Percentiles rank a stretch among this genome's conserved stretches.
These are phyloP conservation scores for Heliconius sara DNA, from an alignment of 2,888 invertebrate genomes.

Conservation along the genomic window DNA sequence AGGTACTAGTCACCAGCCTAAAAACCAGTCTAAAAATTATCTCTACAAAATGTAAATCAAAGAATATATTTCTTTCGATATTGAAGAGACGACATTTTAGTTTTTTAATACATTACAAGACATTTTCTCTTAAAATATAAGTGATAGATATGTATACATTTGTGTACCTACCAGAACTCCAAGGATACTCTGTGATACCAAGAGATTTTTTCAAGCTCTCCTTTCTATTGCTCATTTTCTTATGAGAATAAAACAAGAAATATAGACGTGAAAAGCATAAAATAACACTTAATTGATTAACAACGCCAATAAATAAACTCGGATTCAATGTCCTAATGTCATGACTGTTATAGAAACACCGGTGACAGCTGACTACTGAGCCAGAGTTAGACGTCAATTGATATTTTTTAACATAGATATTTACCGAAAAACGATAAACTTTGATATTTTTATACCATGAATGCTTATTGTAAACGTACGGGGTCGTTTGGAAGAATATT, in stretches of 20 bases:
- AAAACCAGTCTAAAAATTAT: not conserved
- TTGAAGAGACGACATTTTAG: not conserved
- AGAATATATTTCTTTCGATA: not conserved
- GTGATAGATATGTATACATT: not conserved
- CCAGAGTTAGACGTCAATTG: not conserved
- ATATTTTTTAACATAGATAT: not conserved
- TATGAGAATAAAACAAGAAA: not conserved
- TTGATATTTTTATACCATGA: too few species aligned
- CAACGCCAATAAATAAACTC: constrained; percentile 3
- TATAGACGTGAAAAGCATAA: not conserved
- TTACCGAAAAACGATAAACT: not conserved
- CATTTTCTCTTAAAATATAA: not conserved
- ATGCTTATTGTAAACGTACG: too few species aligned
- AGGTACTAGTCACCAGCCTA: too few species aligned
- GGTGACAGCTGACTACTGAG: constrained; percentile 2
- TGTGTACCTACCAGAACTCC: constrained; percentile 69
- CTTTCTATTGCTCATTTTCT: constrained; percentile 61
- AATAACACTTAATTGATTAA: not conserved
- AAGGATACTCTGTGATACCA: constrained; percentile 68
- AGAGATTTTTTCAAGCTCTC: constrained; percentile 64
- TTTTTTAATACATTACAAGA: not conserved
- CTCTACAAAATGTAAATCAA: not conserved
- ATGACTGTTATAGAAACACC: not conserved
- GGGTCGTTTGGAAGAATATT: too few species aligned
- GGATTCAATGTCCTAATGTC: not conserved